These are phyloP conservation scores for Drosophila repletoides DNA, from an alignment of 1,140 invertebrate genomes.

Conservation along the genomic window DNA sequence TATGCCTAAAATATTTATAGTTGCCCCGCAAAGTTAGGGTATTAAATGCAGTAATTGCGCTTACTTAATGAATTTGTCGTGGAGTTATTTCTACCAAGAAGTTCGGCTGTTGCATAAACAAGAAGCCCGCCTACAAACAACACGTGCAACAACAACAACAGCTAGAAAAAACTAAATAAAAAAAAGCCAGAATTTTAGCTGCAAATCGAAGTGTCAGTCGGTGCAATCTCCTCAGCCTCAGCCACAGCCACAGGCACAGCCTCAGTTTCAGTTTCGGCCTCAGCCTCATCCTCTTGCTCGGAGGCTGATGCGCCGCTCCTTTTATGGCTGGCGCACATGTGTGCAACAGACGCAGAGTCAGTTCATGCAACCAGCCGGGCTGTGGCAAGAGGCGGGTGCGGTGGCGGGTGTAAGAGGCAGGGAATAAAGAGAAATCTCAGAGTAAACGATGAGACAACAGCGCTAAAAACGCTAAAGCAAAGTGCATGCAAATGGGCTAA, in stretches of 20 bases:
- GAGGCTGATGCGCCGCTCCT: conserved; percentile 37
- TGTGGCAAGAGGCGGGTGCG: neutral
- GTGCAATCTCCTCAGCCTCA: conserved; percentile 29
- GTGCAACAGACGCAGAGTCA: conserved; percentile 62
- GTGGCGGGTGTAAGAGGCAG: neutral
- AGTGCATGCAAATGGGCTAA: conserved; percentile 75
- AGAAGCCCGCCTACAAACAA: conserved; percentile 51
- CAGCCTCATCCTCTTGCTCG: conserved; percentile 16
- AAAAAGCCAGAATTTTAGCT: conserved; percentile 34
- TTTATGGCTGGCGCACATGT: conserved; percentile 70
- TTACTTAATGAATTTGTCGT: conserved; percentile 71
- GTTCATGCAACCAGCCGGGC: conserved; percentile 8
- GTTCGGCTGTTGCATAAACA: conserved; percentile 66
- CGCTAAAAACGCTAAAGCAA: conserved; percentile 55
- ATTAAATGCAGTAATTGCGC: conserved; percentile 26
- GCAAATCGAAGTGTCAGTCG: conserved; percentile 77
- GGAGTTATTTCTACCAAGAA: conserved; percentile 71
- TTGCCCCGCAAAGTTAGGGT: neutral
- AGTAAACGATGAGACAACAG: conserved; percentile 35
- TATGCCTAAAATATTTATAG: neutral
- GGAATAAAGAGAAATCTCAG: neutral
- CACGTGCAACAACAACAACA: conserved; percentile 71
- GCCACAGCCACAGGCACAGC: conserved; percentile 14
- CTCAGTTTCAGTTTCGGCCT: conserved; percentile 3
- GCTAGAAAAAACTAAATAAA: neutral